Base-by-base conservation (phyloP, 2,797 vertebrate species). In the Helicolenus hilgendorfi region DNA sequence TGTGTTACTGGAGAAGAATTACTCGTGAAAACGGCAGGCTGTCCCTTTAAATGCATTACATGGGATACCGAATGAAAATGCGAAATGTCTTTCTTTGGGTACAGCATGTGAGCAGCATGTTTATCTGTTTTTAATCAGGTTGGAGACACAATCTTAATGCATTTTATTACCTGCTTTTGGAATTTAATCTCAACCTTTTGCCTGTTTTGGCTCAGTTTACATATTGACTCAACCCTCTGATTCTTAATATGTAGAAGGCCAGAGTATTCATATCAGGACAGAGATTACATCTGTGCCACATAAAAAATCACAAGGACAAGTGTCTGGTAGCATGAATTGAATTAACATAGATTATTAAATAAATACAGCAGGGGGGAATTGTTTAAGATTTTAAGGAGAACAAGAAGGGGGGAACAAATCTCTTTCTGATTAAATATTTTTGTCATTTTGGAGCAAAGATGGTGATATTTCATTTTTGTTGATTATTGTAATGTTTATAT, bases 401-500 rank as follows among this genome's bases (percentile, higher is more conserved):
- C 1, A 15, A 20, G 55, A 35, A 18, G 38, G 2, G n/a, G 22
- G 5, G 20, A 82, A 70, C 24, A 81, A 81, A 63, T 59, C 7
- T 49, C 2, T n/a, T 33, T 69, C 20, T 72, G 70, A 45, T 62
- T 27, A 53, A 35, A 58, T 38, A 1, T 79, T 76, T 83, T 35
- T 7, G n/a, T 56, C 2, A 71, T 62, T 82, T 72, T 38, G 27
- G 24, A 70, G 59, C 11, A 68, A 55, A 62, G 9, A 64, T 60
- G 10, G 4, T 7, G 1, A 72, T 27, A 35, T 62, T 73, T 71
- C 14, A 68, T 58, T 65, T 78, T 75, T 74, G 14, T 72, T 82
- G 5, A 62, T 75, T 45, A 38, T 79, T 84, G 70, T 22, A 58
- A 71, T 70, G 31, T 83, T 76, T 69, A 27, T 75, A 20, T 26